Evolutionary conservation across 2,113 vertebrate species (phyloP), one percentile per base, ranked within the genome.

Genomic region (Melanerpes aurifrons): DNA sequence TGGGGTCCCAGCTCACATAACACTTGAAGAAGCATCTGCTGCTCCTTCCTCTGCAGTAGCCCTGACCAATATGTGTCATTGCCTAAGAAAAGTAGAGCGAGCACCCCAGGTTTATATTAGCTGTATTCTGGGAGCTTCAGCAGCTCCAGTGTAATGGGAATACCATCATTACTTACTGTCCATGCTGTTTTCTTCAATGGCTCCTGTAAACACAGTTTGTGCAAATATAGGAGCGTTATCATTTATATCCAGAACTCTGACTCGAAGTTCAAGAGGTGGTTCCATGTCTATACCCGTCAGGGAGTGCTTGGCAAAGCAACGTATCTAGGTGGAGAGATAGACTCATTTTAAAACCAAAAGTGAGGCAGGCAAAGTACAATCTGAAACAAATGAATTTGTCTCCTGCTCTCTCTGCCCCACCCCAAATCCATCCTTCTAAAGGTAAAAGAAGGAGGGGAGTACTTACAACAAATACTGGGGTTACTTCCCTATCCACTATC

Each of bases 401-500:
- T n/a, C 26, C 32, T 63, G 14, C 12, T 61, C 16, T 75, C 66
- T 59, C 57, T 69, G 28, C 2, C 48, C 75, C 73, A 53, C 48
- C n/a, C 28, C 35, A 20, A 9, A 56, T 74, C 24, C 28, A 21
- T 53, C 19, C 37, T 66, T 71, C 69, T 32, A 61, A 83, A 63
- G 21, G 67, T 45, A 66, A 50, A 45, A 69, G 54, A 53, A 75
- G 68, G 68, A 28, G 2, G 15, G 10, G 14, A 82, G 2, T 79
- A 97, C 97, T 97, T 96, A 98, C 98, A 94, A 97, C 57, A 94
- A 98, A 98, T 32, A 98, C 95, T 50, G 98, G 97, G 4, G 96
- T 98, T 64, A 95, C 14, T 96, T 99, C 99, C 92, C 99, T 96
- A 87, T 99, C 98, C 78, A 99, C 97, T 90, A 98, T 97, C 8